Evolutionary conservation across 2,113 vertebrate genomes (phyloP).

Genomic region (Euleptes europaea): DNA sequence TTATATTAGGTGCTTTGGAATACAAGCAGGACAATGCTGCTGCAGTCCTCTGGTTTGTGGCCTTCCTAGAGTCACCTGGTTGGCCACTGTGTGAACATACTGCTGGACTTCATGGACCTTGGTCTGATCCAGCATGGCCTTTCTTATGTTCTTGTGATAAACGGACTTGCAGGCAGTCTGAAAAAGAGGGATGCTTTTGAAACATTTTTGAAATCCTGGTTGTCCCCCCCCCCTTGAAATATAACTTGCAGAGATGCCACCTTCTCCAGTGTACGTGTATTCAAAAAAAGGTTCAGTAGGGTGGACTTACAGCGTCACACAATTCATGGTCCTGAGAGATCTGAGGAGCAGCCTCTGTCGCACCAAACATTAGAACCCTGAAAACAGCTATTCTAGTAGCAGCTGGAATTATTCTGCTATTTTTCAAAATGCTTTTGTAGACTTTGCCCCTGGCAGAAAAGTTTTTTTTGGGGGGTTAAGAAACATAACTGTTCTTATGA

Average conservation of each 20-base stretch:
- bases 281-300: background rate
- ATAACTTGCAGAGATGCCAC: background rate
- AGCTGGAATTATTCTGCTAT: background rate
- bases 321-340: background rate
- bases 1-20: too few species aligned
- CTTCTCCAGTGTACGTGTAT: too few species aligned
- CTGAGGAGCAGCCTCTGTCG: background rate
- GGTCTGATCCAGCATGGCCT: too few species aligned
- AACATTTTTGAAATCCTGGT: background rate
- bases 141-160: too few species aligned
- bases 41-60: too few species aligned
- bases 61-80: too few species aligned
- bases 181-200: background rate
- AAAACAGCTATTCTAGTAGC: background rate
- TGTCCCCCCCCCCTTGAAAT: too few species aligned
- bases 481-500: conserved; percentile 28
- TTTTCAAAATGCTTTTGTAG: background rate
- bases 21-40: too few species aligned
- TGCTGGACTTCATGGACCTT: too few species aligned
- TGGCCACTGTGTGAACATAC: too few species aligned
- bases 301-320: too few species aligned
- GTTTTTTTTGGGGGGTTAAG: background rate
- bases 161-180: background rate
- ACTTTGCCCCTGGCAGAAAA: background rate
- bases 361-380: conserved; percentile 1